Conservation (phyloP, 2,888 invertebrate genomes). For the Frankliniella fusca region DNA sequence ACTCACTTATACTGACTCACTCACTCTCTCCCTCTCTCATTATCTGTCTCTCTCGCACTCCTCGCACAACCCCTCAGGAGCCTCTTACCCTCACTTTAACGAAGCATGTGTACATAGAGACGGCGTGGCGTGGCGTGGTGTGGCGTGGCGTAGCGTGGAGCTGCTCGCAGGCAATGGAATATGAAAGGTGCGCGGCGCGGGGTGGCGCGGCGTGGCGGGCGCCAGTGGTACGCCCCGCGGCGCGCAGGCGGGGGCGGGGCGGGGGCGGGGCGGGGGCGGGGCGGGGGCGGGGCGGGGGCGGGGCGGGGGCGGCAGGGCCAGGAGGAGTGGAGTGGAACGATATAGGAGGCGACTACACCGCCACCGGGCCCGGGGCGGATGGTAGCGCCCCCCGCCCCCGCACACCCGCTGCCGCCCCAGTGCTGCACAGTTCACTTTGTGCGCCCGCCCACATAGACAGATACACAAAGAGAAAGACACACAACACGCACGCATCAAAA, state of each 20-base stretch:
- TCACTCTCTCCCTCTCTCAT: not conserved
- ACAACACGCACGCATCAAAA: no score
- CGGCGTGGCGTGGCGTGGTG: not conserved
- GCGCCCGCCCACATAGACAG: no score
- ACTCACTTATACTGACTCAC: not conserved
- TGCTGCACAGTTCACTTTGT: no score
- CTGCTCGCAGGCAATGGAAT: not conserved
- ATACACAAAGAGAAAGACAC: no score
- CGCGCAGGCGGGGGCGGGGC: not conserved
- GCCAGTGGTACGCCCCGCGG: not conserved
- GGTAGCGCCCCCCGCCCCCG: no score
- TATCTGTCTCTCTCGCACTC: not conserved
- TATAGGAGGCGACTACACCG: no score
- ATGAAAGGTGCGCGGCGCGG: not conserved
- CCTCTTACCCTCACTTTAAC: not conserved
- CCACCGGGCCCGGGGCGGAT: no score
- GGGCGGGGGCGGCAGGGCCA: not conserved
- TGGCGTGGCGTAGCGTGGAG: not conserved
- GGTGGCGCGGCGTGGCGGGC: not conserved
- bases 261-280: not conserved
- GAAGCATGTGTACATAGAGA: conserved; percentile 7
- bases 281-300: not conserved
- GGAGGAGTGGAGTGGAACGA: not conserved
- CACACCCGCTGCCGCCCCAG: no score
- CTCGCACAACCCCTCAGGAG: not conserved